Base-by-base conservation (phyloP, 1,140 invertebrate genomes). In the Tyrophagus putrescentiae region DNA sequence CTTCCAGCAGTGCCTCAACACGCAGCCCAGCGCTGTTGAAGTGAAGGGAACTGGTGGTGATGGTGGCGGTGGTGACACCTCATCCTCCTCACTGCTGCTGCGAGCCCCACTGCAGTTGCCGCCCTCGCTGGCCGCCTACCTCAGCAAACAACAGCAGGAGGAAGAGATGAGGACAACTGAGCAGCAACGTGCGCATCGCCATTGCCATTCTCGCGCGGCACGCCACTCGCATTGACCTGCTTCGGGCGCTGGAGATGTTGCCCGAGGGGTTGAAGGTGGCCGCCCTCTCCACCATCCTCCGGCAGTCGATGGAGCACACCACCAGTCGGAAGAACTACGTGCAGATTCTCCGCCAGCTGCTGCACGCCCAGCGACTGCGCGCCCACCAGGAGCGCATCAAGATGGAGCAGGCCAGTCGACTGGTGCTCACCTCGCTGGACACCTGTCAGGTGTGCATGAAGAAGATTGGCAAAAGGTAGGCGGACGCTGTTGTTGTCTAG, bases 401-500 rank as follows among this genome's bases (percentile, higher is more conserved):
- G 62, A 80, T 64, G 28, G 31, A 84, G 68, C 83, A 91, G 69
- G 84, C 82, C 1, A 82, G 87, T 70, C 84, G 78, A 65, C 80
- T 91, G 57, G 72, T 84, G 3, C 81, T 96, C 64, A 86, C 81
- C 13, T 88, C 94, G 66, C 81, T 82, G 61, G 87, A 87, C 67
- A 79, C 87, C 18, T 96, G 92, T 75, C 79, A 80, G 11, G 87
- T 87, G 1, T 97, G 92, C 69, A 88, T 86, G 68, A 95, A 94
- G 69, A 76, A 85, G 61, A 93, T 96, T 72, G 82, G 82, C 25
- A 89, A 87, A 72, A 89, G 82, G 84, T 85, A 70, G 67, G 64
- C 52, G 39, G 29, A 9, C 58, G 50, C 56, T 65, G 61, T 36
- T 25, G 61, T 61, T 65, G 18, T 60, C 60, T 59, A 57, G 65